Percentiles rank a stretch among this genome's conserved stretches.
Evolutionary conservation across 2,888 invertebrate species (phyloP).

Genomic region (Himalopsyche kuldschensis): DNA sequence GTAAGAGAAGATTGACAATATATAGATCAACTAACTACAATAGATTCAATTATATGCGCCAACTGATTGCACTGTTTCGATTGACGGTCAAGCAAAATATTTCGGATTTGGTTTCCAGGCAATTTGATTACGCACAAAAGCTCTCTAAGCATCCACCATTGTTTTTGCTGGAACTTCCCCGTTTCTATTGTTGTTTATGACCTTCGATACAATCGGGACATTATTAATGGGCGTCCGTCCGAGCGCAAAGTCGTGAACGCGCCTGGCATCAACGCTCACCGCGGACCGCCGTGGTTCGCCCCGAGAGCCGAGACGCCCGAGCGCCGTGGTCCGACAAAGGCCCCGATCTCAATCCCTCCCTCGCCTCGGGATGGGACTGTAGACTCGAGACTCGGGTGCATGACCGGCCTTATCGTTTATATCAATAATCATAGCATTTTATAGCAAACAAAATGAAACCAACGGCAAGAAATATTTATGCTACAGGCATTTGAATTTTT

Average conservation of each 20-base stretch:
- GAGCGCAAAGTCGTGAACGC: slow-evolving; percentile 19
- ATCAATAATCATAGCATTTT: not conserved
- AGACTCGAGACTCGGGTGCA: not conserved
- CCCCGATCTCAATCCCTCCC: not conserved
- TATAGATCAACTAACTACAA: no score
- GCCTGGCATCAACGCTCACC: not conserved
- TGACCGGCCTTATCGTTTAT: not conserved
- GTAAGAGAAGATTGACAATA: no score
- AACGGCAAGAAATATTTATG: not conserved
- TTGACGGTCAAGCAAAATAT: no score
- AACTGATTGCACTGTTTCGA: no score
- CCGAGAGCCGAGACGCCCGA: not conserved
- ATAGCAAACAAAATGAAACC: not conserved
- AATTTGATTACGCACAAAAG: not conserved
- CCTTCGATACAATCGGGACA: slow-evolving; percentile 21
- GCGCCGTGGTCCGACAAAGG: not conserved
- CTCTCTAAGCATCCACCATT: not conserved
- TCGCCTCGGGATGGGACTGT: not conserved
- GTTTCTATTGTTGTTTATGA: slow-evolving; percentile 15
- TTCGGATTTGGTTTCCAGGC: not conserved
- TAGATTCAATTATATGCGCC: no score
- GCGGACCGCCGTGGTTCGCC: slow-evolving; percentile 2
- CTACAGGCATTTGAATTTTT: not conserved
- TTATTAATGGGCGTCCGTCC: slow-evolving; percentile 16
- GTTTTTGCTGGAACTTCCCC: not conserved